phyloP scores from a whole-genome alignment of 2,888 invertebrate species.

The Troides aeacus region DNA sequence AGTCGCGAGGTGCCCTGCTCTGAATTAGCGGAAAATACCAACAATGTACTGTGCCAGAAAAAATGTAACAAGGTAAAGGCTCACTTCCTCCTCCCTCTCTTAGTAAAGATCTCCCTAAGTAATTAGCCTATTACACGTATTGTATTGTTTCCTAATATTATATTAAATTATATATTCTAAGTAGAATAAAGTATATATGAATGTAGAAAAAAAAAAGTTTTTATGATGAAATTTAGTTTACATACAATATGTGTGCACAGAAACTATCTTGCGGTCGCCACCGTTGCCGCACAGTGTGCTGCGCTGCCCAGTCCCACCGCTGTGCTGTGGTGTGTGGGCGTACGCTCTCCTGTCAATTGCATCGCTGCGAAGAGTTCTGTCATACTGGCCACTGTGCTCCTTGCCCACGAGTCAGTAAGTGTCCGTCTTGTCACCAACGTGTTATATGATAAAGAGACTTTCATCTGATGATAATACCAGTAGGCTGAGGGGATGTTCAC shows the following conservation, averaged over 20 bases:
- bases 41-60: conserved; percentile 91
- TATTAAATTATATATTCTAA: too few species aligned
- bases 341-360: conserved; percentile 91
- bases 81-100: too few species aligned
- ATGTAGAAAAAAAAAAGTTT: too few species aligned
- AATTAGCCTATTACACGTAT: neutral
- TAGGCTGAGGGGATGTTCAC: too few species aligned
- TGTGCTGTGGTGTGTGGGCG: conserved; percentile 92
- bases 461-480: too few species aligned
- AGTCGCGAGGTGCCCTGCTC: conserved; percentile 89
- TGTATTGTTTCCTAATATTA: too few species aligned
- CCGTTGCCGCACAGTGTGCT: conserved; percentile 94
- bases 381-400: conserved; percentile 92
- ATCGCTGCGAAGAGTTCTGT: conserved; percentile 93
- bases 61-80: conserved; percentile 89
- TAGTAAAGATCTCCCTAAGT: neutral
- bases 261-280: conserved; percentile 92
- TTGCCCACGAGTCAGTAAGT: conserved; percentile 87
- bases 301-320: conserved; percentile 90
- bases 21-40: conserved; percentile 84
- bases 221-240: too few species aligned
- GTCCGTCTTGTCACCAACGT: neutral
- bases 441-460: too few species aligned
- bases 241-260: conserved; percentile 46
- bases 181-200: too few species aligned